Conservation (phyloP, 2,888 invertebrate genomes). For the Oligia latruncula region DNA sequence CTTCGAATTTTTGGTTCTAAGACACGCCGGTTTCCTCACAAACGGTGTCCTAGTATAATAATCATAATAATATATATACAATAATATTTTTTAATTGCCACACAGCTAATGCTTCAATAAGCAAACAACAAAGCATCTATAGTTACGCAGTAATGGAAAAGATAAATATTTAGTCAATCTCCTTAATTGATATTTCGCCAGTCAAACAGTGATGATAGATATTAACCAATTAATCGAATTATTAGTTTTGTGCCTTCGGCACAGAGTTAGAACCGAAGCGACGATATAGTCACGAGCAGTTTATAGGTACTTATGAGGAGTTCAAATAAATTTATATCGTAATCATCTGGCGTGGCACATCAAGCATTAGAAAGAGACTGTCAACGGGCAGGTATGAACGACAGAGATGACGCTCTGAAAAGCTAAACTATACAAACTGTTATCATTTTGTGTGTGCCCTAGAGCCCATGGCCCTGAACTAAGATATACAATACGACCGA, state of each 20-base stretch:
- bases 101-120: conserved; percentile 12
- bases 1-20: not conserved
- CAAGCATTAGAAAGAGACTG: not conserved
- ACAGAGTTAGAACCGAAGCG: conserved; percentile 10
- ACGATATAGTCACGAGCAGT: not conserved
- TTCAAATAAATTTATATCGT: not conserved
- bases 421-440: not conserved
- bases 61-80: not conserved
- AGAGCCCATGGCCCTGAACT: not conserved
- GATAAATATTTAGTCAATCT: conserved; percentile 57
- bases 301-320: not conserved
- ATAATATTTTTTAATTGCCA: conserved; percentile 1
- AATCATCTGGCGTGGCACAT: not conserved
- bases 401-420: not conserved
- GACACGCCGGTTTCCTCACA: not conserved
- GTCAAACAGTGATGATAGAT: conserved; percentile 47
- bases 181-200: conserved; percentile 59
- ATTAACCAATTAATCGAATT: conserved; percentile 59
- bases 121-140: conserved; percentile 23
- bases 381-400: not conserved
- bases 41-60: not conserved
- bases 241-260: conserved; percentile 31
- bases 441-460: not conserved
- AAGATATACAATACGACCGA: no score
- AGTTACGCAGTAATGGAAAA: conserved; percentile 30